These are phyloP conservation scores for Cololabis saira DNA, from an alignment of 2,113 vertebrate genomes.

Conservation along the genomic window DNA sequence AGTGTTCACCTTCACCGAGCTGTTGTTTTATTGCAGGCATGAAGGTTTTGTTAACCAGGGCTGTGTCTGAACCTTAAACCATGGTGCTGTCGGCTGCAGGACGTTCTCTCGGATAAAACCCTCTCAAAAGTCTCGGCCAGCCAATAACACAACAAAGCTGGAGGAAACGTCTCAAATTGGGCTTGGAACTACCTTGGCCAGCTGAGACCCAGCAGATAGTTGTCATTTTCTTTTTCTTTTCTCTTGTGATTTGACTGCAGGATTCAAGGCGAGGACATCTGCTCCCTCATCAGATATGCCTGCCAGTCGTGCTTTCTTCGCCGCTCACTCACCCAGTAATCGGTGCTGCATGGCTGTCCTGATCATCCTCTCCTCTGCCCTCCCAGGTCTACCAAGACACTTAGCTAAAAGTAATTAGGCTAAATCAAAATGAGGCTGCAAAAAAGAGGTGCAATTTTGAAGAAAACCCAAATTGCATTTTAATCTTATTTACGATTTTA, in stretches of 20 bases:
- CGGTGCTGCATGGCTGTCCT: constrained; percentile 16
- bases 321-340: constrained; percentile 55
- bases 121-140: background rate
- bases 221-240: background rate
- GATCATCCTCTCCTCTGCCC: constrained; percentile 2
- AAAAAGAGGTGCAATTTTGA: background rate
- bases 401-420: constrained; percentile 2
- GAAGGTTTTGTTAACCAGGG: too few species aligned
- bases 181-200: constrained; percentile 29
- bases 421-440: constrained; percentile 4
- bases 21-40: too few species aligned
- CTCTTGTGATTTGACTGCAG: constrained; percentile 38
- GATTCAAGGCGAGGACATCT: constrained; percentile 64
- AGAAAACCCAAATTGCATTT: too few species aligned
- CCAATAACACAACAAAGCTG: constrained; percentile 1
- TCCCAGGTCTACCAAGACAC: background rate
- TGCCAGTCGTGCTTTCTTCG: constrained; percentile 54
- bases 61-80: background rate
- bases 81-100: too few species aligned
- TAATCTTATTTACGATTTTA: too few species aligned
- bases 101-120: background rate
- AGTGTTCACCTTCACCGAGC: too few species aligned
- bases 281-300: constrained; percentile 67
- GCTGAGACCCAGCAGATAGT: constrained; percentile 9
- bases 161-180: constrained; percentile 10